A percentile compares a stretch with the other conserved stretches of the same genome.
Evolutionary conservation across 1,140 invertebrate species (phyloP).

Genomic region (Harpegnathos saltator): DNA sequence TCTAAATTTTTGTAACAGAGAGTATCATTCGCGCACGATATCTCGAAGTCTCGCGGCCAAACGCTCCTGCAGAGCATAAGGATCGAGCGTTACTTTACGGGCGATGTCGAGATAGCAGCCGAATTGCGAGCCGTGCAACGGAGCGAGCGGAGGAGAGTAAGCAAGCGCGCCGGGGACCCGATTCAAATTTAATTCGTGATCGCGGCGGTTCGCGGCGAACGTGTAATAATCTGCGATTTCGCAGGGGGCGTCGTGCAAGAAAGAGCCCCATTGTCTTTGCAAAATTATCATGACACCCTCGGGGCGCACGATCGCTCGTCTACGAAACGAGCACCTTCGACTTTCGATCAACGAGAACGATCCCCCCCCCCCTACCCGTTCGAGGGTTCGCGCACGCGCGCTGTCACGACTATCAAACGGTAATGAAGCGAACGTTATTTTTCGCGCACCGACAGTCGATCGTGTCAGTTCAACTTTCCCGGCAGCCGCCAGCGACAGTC

Average conservation of each 20-base stretch:
- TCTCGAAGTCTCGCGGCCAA: neutral
- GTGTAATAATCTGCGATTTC: slow-evolving; percentile 67
- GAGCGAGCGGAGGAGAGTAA: slow-evolving; percentile 30
- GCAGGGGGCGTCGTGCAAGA: slow-evolving; percentile 49
- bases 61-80: neutral
- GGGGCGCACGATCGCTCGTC: slow-evolving; percentile 65
- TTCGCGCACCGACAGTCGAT: neutral
- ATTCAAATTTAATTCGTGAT: slow-evolving; percentile 68
- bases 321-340: slow-evolving; percentile 64
- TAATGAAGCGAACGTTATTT: slow-evolving; percentile 16
- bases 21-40: neutral
- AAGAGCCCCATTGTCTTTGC: slow-evolving; percentile 63
- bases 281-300: slow-evolving; percentile 70
- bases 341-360: slow-evolving; percentile 46
- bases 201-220: slow-evolving; percentile 39
- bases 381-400: neutral
- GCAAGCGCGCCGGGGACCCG: slow-evolving; percentile 12
- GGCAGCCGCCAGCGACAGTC: neutral
- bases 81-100: neutral
- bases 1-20: no score
- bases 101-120: slow-evolving; percentile 16
- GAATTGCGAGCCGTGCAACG: slow-evolving; percentile 34
- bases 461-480: neutral
- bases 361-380: no score
- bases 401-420: slow-evolving; percentile 22